Percentiles rank a stretch among this genome's conserved stretches.
phyloP scores from a whole-genome alignment of 2,888 invertebrate genomes.

The Bellardia bayeri region DNA sequence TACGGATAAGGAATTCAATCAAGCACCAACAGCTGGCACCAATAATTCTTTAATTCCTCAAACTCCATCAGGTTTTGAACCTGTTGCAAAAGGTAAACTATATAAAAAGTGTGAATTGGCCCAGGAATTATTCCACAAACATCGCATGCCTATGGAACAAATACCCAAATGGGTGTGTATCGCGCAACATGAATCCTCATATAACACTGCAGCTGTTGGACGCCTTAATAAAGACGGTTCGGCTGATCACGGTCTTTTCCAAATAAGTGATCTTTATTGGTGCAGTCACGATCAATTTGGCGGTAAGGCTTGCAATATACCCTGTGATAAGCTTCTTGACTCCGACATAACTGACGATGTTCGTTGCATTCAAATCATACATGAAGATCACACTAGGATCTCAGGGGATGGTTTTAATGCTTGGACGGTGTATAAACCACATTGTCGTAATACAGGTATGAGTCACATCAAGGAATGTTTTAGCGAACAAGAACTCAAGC shows the following conservation, averaged over 20 bases:
- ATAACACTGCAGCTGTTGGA: constrained; percentile 87
- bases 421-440: constrained; percentile 88
- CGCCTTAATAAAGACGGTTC: constrained; percentile 82
- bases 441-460: constrained; percentile 85
- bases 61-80: constrained; percentile 51
- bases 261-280: constrained; percentile 90
- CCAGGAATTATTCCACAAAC: constrained; percentile 85
- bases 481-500: constrained; percentile 49
- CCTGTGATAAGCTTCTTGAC: constrained; percentile 87
- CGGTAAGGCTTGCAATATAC: constrained; percentile 86
- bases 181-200: constrained; percentile 88
- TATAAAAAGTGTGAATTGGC: constrained; percentile 88
- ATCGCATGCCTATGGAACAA: constrained; percentile 85
- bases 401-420: constrained; percentile 89
- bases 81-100: constrained; percentile 85
- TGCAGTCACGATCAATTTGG: constrained; percentile 85
- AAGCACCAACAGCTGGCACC: neutral
- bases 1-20: constrained; percentile 43
- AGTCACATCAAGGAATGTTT: constrained; percentile 82
- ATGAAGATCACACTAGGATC: constrained; percentile 87
- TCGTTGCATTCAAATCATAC: constrained; percentile 87
- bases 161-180: constrained; percentile 89
- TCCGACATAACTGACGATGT: constrained; percentile 89
- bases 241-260: constrained; percentile 89
- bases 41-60: constrained; percentile 20